These are phyloP conservation scores for Rhinoraja longicauda DNA, from an alignment of 2,797 vertebrate species.

Conservation along the genomic window DNA sequence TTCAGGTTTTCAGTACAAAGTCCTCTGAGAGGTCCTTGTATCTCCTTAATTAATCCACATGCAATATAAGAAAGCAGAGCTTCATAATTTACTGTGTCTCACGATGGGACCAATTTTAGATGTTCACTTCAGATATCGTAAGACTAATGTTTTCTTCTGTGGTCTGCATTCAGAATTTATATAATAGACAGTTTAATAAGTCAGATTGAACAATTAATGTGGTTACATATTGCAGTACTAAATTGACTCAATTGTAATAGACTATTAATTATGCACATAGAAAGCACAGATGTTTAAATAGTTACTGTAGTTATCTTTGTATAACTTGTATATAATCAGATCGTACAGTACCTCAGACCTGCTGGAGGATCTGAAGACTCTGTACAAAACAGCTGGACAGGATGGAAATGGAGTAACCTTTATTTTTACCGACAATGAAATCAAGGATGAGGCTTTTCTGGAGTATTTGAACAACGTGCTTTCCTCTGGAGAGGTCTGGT, in stretches of 20 bases:
- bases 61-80: background rate
- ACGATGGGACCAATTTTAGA: background rate
- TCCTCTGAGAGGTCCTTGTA: background rate
- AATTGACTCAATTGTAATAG: background rate
- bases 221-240: background rate
- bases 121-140: background rate
- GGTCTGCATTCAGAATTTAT: background rate
- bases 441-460: slow-evolving; percentile 92
- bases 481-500: slow-evolving; percentile 91
- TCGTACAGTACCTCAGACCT: slow-evolving; percentile 82
- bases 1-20: background rate
- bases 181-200: background rate
- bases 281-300: background rate
- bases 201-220: background rate
- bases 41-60: background rate
- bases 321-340: slow-evolving; percentile 52
- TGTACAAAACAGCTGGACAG: slow-evolving; percentile 81
- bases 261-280: slow-evolving; percentile 22
- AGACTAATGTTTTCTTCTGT: background rate
- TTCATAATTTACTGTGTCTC: background rate
- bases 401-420: slow-evolving; percentile 86
- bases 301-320: background rate
- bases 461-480: slow-evolving; percentile 96
- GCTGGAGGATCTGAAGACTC: slow-evolving; percentile 83
- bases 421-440: slow-evolving; percentile 92